Base-by-base conservation (phyloP, 2,888 invertebrate genomes). In the Scrobipalpa costella region DNA sequence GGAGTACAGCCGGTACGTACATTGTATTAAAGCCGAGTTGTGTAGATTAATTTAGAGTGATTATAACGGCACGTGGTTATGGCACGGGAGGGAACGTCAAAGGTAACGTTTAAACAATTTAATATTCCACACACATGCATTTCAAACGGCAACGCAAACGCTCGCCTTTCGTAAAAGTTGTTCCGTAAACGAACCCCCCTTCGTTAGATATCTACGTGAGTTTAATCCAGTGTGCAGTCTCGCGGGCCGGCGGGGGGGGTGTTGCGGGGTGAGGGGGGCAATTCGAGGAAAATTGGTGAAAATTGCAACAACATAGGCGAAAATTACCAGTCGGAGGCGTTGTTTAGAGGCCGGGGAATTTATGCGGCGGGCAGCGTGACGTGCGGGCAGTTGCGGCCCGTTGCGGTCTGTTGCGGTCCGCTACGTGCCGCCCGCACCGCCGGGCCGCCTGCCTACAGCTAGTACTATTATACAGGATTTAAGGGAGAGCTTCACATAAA, bases 201-300 rank as follows among this genome's bases (percentile, higher is more conserved):
- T 90, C 90, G 88, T 91, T 91, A 90, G 89, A 86, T 88, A 89
- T 88, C 88, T 90, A 90, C 90, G 90, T 90, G 90, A 90, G 90
- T 84, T 90, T 90, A 90, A 90, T 88, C 84, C 85, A 85, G 81
- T 88, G 74, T 69, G 77, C 70, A 72, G 74, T 71, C 73, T 76
- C 40, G 72, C 69, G 80, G 78, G 72, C 72, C 77, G 81, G 83
- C 75, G 71, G 70, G 80, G 71, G 70, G 80, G 78, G 75, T 71
- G 72, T 77, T 80, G 82, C 76, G 81, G 78, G 81, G 79, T 74
- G 74, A 79, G 78, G 73, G 80, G 73, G 78, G 80, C 84, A 85
- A 87, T 86, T 81, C 77, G 73, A 72, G 76, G 81, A 80, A 86
- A 89, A 89, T 88, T 89, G 86, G 83, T 84, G 88, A 88, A 89